A percentile compares a stretch with the other conserved stretches of the same genome.
phyloP scores from a whole-genome alignment of 2,797 vertebrate genomes.

The Chromobotia macracanthus region DNA sequence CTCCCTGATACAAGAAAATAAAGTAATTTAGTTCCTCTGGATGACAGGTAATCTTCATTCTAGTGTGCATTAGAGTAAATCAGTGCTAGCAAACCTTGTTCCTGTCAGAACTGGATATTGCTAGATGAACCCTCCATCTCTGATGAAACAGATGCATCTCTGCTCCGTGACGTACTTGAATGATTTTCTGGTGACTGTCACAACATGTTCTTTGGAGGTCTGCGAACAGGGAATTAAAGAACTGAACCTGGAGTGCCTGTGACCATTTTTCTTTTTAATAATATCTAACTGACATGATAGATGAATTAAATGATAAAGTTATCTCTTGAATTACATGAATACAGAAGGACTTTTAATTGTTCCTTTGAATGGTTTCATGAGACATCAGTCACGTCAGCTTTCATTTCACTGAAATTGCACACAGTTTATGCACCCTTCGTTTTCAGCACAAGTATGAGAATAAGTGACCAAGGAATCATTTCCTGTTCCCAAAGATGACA shows the following conservation, averaged over 20 bases:
- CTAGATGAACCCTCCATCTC: conserved; percentile 14
- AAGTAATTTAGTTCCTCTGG: conserved; percentile 23
- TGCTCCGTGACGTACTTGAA: neutral
- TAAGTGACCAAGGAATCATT: neutral
- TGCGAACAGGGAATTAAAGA: neutral
- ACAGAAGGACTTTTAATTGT: neutral
- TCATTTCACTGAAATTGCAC: conserved; percentile 5
- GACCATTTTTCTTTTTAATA: neutral
- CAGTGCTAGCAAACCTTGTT: neutral
- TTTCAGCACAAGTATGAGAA: neutral
- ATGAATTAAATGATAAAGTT: neutral
- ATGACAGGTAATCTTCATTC: conserved; percentile 15
- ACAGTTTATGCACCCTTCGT: conserved; percentile 3
- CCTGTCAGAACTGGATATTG: conserved; percentile 14
- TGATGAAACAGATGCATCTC: neutral
- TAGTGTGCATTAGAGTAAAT: neutral
- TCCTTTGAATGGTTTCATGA: conserved; percentile 4
- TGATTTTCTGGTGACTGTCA: neutral
- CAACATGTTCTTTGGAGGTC: neutral
- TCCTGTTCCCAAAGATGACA: conserved; percentile 10
- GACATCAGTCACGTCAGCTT: conserved; percentile 6
- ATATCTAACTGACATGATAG: neutral
- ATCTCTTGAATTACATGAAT: neutral
- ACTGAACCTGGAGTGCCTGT: neutral
- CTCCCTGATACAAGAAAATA: conserved; percentile 13